Conservation (phyloP, 2,797 vertebrate species). For the Pseudochirops cupreus region DNA sequence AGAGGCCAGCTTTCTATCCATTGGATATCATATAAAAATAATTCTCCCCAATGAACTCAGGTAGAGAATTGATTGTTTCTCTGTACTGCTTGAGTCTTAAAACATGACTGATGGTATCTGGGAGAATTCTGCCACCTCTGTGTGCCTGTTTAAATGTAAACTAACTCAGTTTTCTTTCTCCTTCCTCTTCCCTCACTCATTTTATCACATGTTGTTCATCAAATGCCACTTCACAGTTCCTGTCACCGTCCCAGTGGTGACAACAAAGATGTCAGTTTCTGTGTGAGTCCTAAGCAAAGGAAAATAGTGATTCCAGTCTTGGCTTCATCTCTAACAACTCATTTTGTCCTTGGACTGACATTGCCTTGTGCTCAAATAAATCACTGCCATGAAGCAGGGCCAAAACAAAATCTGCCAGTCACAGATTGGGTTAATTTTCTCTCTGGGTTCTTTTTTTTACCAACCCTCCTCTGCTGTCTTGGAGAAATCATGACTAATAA, state of each 20-base stretch:
- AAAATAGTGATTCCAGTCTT: conserved; percentile 20
- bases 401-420: conserved; percentile 22
- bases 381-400: not conserved
- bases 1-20: not conserved
- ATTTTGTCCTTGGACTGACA: conserved; percentile 48
- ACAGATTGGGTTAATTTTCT: not conserved
- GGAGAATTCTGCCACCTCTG: not conserved
- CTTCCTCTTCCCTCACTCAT: not conserved
- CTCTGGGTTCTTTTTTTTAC: conserved; percentile 28
- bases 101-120: not conserved
- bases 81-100: not conserved
- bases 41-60: conserved; percentile 38
- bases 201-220: conserved; percentile 32
- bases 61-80: not conserved
- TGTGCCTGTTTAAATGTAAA: conserved; percentile 39
- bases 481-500: conserved; percentile 16
- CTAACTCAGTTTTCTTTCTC: conserved; percentile 23
- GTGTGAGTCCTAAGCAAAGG: rapidly evolving
- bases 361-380: conserved; percentile 34
- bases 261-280: not conserved
- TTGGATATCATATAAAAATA: not conserved
- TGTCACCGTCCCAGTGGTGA: not conserved
- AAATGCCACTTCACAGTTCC: not conserved
- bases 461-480: not conserved
- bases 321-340: conserved; percentile 10